Evolutionary conservation across 2,113 vertebrate species (phyloP).

Genomic region (Megalops atlanticus): DNA sequence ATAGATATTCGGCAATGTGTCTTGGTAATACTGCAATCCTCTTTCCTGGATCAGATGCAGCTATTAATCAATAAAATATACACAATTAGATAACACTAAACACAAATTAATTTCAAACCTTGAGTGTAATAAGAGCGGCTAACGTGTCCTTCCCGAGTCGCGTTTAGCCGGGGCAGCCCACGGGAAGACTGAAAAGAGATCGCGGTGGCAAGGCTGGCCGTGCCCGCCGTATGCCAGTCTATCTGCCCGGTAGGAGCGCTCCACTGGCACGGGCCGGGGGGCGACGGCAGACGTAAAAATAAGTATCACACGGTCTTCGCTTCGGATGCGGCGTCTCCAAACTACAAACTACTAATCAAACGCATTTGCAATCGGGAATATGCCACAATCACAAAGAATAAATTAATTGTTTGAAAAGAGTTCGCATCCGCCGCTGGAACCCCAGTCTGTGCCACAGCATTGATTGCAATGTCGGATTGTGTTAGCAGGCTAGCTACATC

Average conservation of each 20-base stretch:
- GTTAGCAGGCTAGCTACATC: background rate
- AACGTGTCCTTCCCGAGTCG: background rate
- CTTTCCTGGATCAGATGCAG: background rate
- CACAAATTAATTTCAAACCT: conserved; percentile 16
- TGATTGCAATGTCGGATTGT: conserved; percentile 6
- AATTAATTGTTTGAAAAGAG: background rate
- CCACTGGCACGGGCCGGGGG: conserved; percentile 53
- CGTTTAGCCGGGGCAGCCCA: background rate
- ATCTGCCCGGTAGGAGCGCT: conserved; percentile 46
- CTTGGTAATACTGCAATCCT: conserved; percentile 13
- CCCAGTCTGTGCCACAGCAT: background rate
- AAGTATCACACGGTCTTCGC: conserved; percentile 34
- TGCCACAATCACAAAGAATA: background rate
- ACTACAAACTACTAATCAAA: conserved; percentile 32
- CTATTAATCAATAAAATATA: background rate
- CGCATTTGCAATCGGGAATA: background rate
- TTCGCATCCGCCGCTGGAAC: background rate
- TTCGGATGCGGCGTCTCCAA: conserved; percentile 41
- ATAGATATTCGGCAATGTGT: no score
- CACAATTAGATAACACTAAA: background rate
- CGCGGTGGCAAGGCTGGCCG: conserved; percentile 38
- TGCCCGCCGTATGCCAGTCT: conserved; percentile 51
- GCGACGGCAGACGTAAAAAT: conserved; percentile 46
- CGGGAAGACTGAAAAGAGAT: conserved; percentile 25
- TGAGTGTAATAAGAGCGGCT: background rate